These are phyloP conservation scores for Corythaeola cristata DNA, from an alignment of 2,113 vertebrate genomes.

Conservation along the genomic window DNA sequence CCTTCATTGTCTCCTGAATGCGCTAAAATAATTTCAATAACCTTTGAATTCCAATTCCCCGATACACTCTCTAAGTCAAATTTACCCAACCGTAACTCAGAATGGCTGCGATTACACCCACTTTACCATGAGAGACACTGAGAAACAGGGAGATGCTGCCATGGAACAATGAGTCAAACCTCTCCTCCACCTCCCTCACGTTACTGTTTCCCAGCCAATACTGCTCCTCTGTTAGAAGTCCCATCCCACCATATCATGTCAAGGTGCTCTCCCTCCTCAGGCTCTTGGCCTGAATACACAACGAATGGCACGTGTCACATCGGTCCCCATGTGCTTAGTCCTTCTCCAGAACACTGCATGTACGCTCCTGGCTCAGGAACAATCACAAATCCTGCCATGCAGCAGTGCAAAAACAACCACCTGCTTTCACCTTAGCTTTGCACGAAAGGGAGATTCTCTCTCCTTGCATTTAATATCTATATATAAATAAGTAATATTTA, in stretches of 20 bases:
- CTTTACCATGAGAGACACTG: neutral
- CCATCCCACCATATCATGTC: accelerated
- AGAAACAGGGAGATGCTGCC: neutral
- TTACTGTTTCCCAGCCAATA: neutral
- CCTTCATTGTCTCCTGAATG: neutral
- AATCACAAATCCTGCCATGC: neutral
- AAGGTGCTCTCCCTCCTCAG: neutral
- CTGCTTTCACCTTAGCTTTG: neutral
- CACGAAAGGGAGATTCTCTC: neutral
- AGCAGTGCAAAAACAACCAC: neutral
- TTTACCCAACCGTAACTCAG: neutral
- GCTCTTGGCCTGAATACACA: accelerated
- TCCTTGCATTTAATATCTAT: neutral
- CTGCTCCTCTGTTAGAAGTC: neutral
- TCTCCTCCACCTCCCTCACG: neutral
- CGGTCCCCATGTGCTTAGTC: neutral
- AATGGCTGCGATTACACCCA: neutral
- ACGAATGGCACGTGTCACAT: neutral
- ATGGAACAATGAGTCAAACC: neutral
- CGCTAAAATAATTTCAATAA: neutral
- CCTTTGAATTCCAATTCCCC: neutral
- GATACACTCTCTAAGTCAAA: neutral
- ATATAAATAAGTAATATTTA: neutral
- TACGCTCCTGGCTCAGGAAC: neutral
- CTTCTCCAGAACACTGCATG: neutral